Evolutionary conservation across 2,113 vertebrate species (phyloP).

Genomic region (Orientallactaga bullata): DNA sequence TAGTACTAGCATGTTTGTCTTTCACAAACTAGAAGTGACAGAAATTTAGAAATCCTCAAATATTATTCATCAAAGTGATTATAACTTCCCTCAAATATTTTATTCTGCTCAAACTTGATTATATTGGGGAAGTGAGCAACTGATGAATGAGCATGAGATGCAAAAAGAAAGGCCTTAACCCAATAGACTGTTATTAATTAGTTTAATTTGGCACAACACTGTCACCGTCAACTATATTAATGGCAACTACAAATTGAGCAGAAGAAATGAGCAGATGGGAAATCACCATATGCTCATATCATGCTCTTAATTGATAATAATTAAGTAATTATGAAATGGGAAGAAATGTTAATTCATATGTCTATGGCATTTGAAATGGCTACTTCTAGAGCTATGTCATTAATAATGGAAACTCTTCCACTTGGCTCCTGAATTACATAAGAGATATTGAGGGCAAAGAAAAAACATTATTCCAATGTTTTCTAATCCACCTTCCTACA

Average conservation of each 20-base stretch:
- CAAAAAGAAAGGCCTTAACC: slow-evolving; percentile 5
- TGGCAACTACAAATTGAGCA: slow-evolving; percentile 62
- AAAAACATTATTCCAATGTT: not conserved
- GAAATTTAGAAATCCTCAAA: slow-evolving; percentile 23
- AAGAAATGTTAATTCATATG: slow-evolving; percentile 67
- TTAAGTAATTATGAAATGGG: slow-evolving; percentile 76
- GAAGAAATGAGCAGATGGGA: slow-evolving; percentile 67
- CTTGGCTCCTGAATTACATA: slow-evolving; percentile 6
- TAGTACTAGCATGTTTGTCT: not conserved
- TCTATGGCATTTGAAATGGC: slow-evolving; percentile 72
- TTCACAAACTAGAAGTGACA: not conserved
- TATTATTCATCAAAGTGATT: slow-evolving; percentile 20
- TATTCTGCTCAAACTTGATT: not conserved
- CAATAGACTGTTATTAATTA: slow-evolving; percentile 67
- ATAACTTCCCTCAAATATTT: not conserved
- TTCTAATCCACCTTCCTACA: not conserved
- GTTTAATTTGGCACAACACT: slow-evolving; percentile 70
- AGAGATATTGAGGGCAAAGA: not conserved
- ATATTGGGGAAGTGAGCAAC: not conserved
- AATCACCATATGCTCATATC: slow-evolving; percentile 66
- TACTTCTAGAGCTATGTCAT: slow-evolving; percentile 23
- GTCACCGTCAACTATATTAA: slow-evolving; percentile 65
- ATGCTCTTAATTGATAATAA: slow-evolving; percentile 76
- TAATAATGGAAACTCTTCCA: slow-evolving; percentile 28
- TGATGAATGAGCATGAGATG: slow-evolving; percentile 48